phyloP scores from a whole-genome alignment of 2,113 vertebrate species.

The Apeltes quadracus region DNA sequence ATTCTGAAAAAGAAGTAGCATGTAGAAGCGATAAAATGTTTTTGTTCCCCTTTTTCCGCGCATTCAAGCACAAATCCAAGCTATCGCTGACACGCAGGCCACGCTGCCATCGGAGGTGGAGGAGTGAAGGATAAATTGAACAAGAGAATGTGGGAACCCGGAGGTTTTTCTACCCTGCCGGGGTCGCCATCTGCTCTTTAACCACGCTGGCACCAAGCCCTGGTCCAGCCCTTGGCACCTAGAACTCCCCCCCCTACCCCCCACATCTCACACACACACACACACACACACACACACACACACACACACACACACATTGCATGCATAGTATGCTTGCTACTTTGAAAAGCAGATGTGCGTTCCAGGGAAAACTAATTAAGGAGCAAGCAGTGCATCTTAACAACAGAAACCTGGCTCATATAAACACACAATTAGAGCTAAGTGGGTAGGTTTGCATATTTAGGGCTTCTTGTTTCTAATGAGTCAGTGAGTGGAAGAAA shows the following conservation, averaged over 20 bases:
- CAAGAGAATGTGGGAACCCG: slow-evolving; percentile 67
- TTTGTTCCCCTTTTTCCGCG: slow-evolving; percentile 42
- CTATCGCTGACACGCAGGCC: slow-evolving; percentile 57
- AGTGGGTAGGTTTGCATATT: slow-evolving; percentile 8
- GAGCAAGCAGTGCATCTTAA: not conserved
- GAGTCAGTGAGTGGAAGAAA: slow-evolving; percentile 39
- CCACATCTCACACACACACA: not conserved
- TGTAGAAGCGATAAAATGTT: slow-evolving; percentile 34
- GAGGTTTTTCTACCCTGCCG: slow-evolving; percentile 66
- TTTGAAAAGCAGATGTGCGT: slow-evolving; percentile 27
- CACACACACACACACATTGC: slow-evolving; percentile 16
- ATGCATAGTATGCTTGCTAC: slow-evolving; percentile 54
- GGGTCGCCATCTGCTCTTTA: slow-evolving; percentile 78
- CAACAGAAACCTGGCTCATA: not conserved
- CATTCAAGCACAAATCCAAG: slow-evolving; percentile 66
- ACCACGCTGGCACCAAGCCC: slow-evolving; percentile 70
- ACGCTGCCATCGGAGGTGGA: slow-evolving; percentile 54
- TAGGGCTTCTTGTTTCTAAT: slow-evolving; percentile 19
- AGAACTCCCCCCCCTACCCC: not conserved
- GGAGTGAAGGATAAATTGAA: slow-evolving; percentile 64
- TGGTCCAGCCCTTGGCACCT: slow-evolving; percentile 65
- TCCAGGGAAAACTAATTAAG: slow-evolving; percentile 9
- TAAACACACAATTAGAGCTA: slow-evolving; percentile 10
- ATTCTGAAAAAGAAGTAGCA: slow-evolving; percentile 52
- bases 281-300: slow-evolving; percentile 6